Percentiles rank a stretch among this genome's conserved stretches.
phyloP scores from a whole-genome alignment of 2,113 vertebrate species.

The Chaenocephalus aceratus region DNA sequence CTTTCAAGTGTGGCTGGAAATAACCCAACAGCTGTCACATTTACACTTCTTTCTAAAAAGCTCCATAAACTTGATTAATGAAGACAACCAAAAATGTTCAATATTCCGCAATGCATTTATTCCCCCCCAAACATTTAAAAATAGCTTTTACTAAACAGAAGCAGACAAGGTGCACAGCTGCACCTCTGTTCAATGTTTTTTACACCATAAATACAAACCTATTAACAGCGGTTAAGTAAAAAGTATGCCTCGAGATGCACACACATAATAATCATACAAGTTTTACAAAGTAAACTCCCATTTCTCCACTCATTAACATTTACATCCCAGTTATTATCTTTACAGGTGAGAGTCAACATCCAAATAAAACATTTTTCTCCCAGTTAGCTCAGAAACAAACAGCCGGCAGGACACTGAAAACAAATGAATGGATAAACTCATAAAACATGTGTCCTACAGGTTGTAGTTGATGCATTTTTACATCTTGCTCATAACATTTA shows the following conservation, averaged over 20 bases:
- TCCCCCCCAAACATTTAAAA: conserved; percentile 74
- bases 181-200: conserved; percentile 67
- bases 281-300: conserved; percentile 68
- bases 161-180: conserved; percentile 66
- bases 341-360: conserved; percentile 33
- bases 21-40: not conserved
- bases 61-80: not conserved
- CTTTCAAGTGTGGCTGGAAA: not conserved
- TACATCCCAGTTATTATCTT: conserved; percentile 61
- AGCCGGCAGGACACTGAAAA: conserved; percentile 3
- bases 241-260: conserved; percentile 60
- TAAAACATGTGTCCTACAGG: not conserved
- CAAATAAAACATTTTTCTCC: not conserved
- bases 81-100: conserved; percentile 13
- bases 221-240: conserved; percentile 76
- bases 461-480: not conserved
- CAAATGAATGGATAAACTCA: not conserved
- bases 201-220: conserved; percentile 82
- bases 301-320: conserved; percentile 32
- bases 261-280: conserved; percentile 75
- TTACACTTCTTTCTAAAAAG: not conserved
- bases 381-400: conserved; percentile 18
- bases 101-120: conserved; percentile 75
- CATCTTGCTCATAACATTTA: not conserved
- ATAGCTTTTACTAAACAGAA: conserved; percentile 77